Base-by-base conservation (phyloP, 1,140 invertebrate species). In the Dinothrombium tinctorium region DNA sequence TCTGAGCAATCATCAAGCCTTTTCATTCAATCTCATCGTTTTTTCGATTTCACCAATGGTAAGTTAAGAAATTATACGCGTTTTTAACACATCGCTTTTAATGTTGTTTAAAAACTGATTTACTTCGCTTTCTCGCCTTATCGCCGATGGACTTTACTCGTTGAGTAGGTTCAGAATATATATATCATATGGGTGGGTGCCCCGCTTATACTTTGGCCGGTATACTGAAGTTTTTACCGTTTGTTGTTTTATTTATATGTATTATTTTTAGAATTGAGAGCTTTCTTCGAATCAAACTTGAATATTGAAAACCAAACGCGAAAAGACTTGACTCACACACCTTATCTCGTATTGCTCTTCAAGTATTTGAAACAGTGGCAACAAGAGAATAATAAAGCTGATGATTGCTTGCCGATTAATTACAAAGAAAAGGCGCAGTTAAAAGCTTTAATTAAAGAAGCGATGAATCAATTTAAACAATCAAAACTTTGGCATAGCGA, bases 331-430 rank as follows among this genome's bases (percentile, higher is more conserved):
- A 39, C 17, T 21, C 89, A 94, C 56, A 73, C 79, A 33, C 89
- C 89, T n/a, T 94, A 84, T 68, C 61, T 94, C 40, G 66, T 89
- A 26, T 70, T 96, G 46, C 55, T 96, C 5, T 78, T 83, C 54
- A 87, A 92, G 65, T 77, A 72, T 53, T 59, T 94, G 17, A 55
- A 78, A 49, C 63, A 72, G 40, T 94, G 79, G 76, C 65, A 69
- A 52, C 29, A 17, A 15, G 38, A 46, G 21, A 38, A 44, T 36
- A 42, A 26, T 20, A 32, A 61, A 43, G 66, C 80, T 52, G 56
- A 63, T 47, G 66, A 61, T 40, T 56, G 60, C 43, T 57, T 75
- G 45, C 87, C 87, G 0, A 67, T 66, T 51, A 78, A 64, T 40
- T 78, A 75, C 46, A 72, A 71, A 52, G 78, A 90, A 49, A 92